Evolutionary conservation across 2,888 invertebrate genomes (phyloP).

Genomic region (Drosophila mimetica): DNA sequence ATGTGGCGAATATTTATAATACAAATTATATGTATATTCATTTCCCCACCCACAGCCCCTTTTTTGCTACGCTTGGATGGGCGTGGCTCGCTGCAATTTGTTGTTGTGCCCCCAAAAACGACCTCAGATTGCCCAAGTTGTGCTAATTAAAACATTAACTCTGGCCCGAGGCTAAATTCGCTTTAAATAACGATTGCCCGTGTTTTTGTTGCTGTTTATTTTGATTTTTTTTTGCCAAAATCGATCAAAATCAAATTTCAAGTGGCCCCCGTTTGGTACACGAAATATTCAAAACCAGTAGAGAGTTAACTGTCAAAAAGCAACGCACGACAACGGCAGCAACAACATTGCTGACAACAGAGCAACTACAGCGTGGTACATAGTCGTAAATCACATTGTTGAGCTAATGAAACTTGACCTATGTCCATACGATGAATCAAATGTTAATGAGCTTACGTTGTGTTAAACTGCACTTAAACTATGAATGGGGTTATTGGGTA

Average conservation of each 20-base stretch:
- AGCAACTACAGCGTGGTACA: conserved; percentile 24
- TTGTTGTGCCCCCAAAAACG: conserved; percentile 7
- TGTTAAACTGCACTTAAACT: background rate
- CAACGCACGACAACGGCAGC: conserved; percentile 38
- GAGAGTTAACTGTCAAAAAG: conserved; percentile 45
- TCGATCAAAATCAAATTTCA: conserved; percentile 37
- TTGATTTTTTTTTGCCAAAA: conserved; percentile 26
- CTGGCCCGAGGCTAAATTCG: conserved; percentile 67
- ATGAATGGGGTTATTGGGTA: too few species aligned
- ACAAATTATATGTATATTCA: conserved; percentile 29
- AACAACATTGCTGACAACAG: conserved; percentile 33
- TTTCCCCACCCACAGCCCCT: conserved; percentile 3
- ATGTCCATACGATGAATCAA: background rate
- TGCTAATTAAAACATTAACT: conserved; percentile 76
- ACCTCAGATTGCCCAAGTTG: conserved; percentile 28
- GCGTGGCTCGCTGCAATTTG: conserved; percentile 21
- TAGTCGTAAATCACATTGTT: background rate
- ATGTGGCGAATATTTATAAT: conserved; percentile 29
- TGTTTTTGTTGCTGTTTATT: conserved; percentile 11
- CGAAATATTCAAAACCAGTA: conserved; percentile 43
- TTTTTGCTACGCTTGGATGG: conserved; percentile 15
- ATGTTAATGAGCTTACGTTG: background rate
- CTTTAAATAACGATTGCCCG: conserved; percentile 45
- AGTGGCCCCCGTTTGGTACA: conserved; percentile 34
- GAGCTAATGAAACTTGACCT: background rate